Base-by-base conservation (phyloP, 37 sponge, comb jelly and placozoan species). In the Theonella swinhoei region DNA sequence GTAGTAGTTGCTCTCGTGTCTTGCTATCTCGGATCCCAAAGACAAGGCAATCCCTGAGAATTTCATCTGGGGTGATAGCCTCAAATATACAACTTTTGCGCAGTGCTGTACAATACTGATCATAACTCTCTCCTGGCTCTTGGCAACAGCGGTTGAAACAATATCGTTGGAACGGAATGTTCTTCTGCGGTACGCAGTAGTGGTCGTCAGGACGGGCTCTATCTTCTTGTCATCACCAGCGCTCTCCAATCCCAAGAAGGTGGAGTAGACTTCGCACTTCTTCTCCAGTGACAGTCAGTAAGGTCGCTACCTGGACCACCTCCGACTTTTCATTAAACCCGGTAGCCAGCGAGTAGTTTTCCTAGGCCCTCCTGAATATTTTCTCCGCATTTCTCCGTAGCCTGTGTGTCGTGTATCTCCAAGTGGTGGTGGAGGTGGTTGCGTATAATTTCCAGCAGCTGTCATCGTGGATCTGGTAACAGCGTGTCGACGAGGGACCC, bases 61-160 rank as follows among this genome's bases (percentile, higher is more conserved):
- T 61, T 39, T 83, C 83, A 11, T 68, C 69, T 41, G 80, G 58
- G n/a, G 80, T 72, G 25, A 82, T 72, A 37, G 60, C n/a, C 7
- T 54, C 7, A 30, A 85, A 85, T 43, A 67, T 69, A 76, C 77
- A 83, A 8, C 64, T 68, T 43, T 75, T 84, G 2, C 33, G 30
- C n/a, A 84, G 76, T 1, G 76, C 76, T 1, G 85, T 84, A 1
- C 77, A 28, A 70, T 84, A 84, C 39, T 84, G 85, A 25, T 83
- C 83, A 37, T 83, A 83, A 9, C 72, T 54, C 54, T 81, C 82
- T 7, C 82, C 72, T 4, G 72, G 62, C 37, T 81, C 82, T 47
- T 83, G 83, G 11, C 5, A 32, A 3, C 75, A 64, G 31, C 74
- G 41, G 83, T 83, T 83, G 74, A 83, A 83, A 9, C 75, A 66